phyloP scores from a whole-genome alignment of 2,888 invertebrate species.

The Callyntrura guangdongensis region DNA sequence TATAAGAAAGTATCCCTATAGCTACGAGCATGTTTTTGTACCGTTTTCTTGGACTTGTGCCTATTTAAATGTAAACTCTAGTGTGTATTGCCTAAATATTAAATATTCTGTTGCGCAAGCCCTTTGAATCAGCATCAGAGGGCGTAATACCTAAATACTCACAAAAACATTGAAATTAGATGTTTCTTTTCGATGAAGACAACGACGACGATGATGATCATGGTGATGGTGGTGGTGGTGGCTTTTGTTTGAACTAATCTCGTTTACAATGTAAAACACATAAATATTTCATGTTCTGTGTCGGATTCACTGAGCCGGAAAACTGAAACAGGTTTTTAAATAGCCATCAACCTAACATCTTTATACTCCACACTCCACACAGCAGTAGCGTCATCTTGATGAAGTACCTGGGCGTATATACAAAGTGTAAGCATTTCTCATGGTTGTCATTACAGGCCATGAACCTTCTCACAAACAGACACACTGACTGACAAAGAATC shows the following conservation, averaged over 20 bases:
- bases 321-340: conserved; percentile 76
- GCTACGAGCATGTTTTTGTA: background rate
- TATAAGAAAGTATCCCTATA: background rate
- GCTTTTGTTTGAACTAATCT: conserved; percentile 63
- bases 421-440: conserved; percentile 55
- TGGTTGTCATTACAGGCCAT: conserved; percentile 73
- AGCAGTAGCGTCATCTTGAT: conserved; percentile 45
- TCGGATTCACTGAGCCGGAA: conserved; percentile 72
- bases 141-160: conserved; percentile 43
- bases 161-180: conserved; percentile 41
- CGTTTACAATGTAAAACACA: conserved; percentile 68
- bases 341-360: conserved; percentile 55
- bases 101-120: background rate
- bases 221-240: background rate
- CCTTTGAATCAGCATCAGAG: background rate
- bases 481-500: conserved; percentile 48
- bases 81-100: conserved; percentile 6
- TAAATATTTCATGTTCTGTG: conserved; percentile 61
- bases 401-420: conserved; percentile 50
- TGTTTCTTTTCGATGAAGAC: conserved; percentile 20
- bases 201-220: background rate
- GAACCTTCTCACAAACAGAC: conserved; percentile 64
- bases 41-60: background rate
- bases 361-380: conserved; percentile 15
- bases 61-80: background rate